Evolutionary conservation across 2,888 invertebrate species (phyloP), one percentile per base, ranked within the genome.

Genomic region (Eristalinus sepulchralis): DNA sequence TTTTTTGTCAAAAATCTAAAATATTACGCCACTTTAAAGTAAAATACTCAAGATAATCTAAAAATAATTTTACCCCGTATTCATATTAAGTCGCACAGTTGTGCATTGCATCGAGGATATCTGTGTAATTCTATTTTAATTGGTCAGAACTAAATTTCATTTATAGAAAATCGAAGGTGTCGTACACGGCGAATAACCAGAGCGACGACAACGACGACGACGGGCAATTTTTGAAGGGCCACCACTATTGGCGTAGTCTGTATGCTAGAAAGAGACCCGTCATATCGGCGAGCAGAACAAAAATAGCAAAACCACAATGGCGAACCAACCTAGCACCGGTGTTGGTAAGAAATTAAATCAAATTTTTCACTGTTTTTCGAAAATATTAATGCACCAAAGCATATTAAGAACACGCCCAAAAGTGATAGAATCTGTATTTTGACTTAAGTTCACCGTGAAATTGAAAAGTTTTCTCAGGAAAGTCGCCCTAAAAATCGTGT

Each of bases 281-380:
- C 83, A 64, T 36, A 83, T 83, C 78, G 83, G 71, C 83, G 83
- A 83, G 75, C 78, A 72, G 85, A 83, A 77, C 87, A 88, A 89
- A 89, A 89, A 89, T 89, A 88, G 88, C 88, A 88, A 88, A 89
- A 90, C 90, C 90, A 91, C 91, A 92, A 97, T 97, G 97, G 97
- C 97, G 96, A 96, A 96, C 94, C 96, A 95, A 94, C 95, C 95
- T 94, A 95, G 96, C 94, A 96, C 96, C 96, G 96, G 96, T 96
- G 97, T 97, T 95, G 97, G 97, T 96, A 95, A 95, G 96, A 91
- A 92, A 88, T 89, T 64, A 72, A 87, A 76, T 87, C 76, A 39
- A 72, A 57, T 87, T 83, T 94, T 78, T 53, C 63, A 53, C 67
- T 67, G 34, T 67, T 76, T 85, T 70, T 55, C 34, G 33, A 70